These are phyloP conservation scores for Cydia splendana DNA, from an alignment of 1,140 invertebrate genomes.

Conservation along the genomic window DNA sequence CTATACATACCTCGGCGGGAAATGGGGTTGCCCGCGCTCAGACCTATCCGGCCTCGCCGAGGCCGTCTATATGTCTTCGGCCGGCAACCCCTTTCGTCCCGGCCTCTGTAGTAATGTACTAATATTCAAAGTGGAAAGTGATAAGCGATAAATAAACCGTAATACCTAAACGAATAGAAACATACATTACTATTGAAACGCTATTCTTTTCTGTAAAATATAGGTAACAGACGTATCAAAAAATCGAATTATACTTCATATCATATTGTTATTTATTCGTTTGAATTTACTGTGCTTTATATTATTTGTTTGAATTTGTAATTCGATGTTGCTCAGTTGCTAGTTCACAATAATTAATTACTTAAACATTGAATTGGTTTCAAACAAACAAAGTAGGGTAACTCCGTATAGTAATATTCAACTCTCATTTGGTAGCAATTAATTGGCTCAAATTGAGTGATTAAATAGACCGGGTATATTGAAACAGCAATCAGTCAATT, in stretches of 20 bases:
- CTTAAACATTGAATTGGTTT: conserved; percentile 13
- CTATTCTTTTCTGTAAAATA: not conserved
- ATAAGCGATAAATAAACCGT: conserved; percentile 7
- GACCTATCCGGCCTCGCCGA: no score
- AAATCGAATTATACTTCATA: not conserved
- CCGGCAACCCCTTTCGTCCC: no score
- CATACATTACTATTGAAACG: conserved; percentile 13
- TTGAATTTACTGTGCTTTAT: not conserved
- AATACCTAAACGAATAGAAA: conserved; percentile 14
- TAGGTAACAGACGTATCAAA: not conserved
- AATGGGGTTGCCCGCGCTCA: no score
- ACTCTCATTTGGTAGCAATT: conserved; percentile 36
- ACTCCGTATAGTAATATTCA: not conserved
- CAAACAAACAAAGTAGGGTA: conserved; percentile 12
- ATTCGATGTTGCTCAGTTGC: not conserved
- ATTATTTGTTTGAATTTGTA: not conserved
- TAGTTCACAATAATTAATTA: not conserved
- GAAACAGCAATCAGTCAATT: conserved; percentile 52
- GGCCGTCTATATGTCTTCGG: no score
- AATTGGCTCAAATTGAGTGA: conserved; percentile 48
- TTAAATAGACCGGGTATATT: conserved; percentile 48
- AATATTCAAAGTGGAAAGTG: conserved; percentile 16
- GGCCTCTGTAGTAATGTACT: no score
- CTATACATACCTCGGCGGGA: no score
- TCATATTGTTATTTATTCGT: not conserved